Conservation (phyloP, 2,888 invertebrate genomes). For the Colletes collaris region DNA sequence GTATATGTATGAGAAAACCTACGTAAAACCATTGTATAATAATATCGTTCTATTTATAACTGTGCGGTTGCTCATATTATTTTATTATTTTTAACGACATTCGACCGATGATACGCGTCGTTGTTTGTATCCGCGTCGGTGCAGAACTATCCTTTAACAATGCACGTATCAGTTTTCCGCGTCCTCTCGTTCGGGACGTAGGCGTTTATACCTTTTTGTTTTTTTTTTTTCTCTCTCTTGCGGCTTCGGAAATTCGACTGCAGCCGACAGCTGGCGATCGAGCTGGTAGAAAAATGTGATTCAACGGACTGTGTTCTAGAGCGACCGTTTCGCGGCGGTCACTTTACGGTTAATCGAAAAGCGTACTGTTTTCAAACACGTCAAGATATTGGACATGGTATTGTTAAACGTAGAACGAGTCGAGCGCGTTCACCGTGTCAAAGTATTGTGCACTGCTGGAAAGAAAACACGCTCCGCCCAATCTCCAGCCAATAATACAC, state of each 20-base stretch:
- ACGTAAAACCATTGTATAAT: slow-evolving; percentile 61
- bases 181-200: background rate
- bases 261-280: background rate
- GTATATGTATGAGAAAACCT: slow-evolving; percentile 32
- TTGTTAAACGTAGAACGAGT: background rate
- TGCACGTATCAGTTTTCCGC: background rate
- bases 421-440: slow-evolving; percentile 1
- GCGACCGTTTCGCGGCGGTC: background rate
- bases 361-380: background rate
- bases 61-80: slow-evolving; percentile 66
- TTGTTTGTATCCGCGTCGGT: slow-evolving; percentile 34
- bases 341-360: background rate
- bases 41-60: slow-evolving; percentile 68
- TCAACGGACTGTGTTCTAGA: background rate
- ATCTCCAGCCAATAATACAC: no score
- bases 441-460: no score
- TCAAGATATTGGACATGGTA: background rate
- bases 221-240: background rate
- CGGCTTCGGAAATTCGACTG: background rate
- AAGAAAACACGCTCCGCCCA: no score
- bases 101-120: slow-evolving; percentile 27
- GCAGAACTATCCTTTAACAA: background rate
- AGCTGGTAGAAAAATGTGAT: slow-evolving; percentile 12
- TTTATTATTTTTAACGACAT: slow-evolving; percentile 52
- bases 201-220: background rate